Evolutionary conservation across 92 coral and sea anemone species (phyloP).

Genomic region (Porites evermanni): DNA sequence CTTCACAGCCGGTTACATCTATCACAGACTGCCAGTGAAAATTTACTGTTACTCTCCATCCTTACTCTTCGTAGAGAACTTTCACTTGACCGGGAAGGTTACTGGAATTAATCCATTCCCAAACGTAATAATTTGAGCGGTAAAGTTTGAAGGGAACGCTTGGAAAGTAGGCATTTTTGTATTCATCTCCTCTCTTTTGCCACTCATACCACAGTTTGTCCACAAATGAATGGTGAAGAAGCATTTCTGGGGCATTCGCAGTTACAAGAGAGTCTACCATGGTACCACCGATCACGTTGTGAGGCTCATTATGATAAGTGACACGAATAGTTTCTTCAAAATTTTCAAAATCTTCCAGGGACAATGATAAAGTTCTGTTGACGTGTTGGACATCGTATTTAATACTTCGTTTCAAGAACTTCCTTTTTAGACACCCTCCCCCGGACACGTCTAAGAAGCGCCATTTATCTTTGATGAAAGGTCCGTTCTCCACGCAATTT

Average conservation of each 20-base stretch:
- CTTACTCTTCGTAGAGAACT: slow-evolving; percentile 60
- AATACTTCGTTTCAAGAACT: slow-evolving; percentile 11
- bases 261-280: slow-evolving; percentile 58
- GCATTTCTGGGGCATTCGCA: slow-evolving; percentile 84
- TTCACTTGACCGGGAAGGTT: slow-evolving; percentile 74
- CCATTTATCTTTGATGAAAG: slow-evolving; percentile 52
- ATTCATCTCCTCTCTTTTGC: slow-evolving; percentile 67
- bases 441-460: slow-evolving; percentile 9
- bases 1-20: no score
- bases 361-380: slow-evolving; percentile 29
- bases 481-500: slow-evolving; percentile 54
- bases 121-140: slow-evolving; percentile 53
- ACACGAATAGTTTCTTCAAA: slow-evolving; percentile 64
- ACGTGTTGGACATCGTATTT: slow-evolving; percentile 35
- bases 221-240: slow-evolving; percentile 84
- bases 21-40: no score
- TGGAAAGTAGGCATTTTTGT: slow-evolving; percentile 57
- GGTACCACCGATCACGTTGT: slow-evolving; percentile 66
- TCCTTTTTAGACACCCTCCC: slow-evolving; percentile 53
- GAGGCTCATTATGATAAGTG: slow-evolving; percentile 61
- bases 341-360: slow-evolving; percentile 38
- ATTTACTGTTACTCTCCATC: not conserved
- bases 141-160: slow-evolving; percentile 51
- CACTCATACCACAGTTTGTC: slow-evolving; percentile 89
- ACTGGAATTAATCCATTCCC: slow-evolving; percentile 79